Evolutionary conservation across 2,888 invertebrate genomes (phyloP), one percentile per base, ranked within the genome.

Genomic region (Idaea dimidiata): DNA sequence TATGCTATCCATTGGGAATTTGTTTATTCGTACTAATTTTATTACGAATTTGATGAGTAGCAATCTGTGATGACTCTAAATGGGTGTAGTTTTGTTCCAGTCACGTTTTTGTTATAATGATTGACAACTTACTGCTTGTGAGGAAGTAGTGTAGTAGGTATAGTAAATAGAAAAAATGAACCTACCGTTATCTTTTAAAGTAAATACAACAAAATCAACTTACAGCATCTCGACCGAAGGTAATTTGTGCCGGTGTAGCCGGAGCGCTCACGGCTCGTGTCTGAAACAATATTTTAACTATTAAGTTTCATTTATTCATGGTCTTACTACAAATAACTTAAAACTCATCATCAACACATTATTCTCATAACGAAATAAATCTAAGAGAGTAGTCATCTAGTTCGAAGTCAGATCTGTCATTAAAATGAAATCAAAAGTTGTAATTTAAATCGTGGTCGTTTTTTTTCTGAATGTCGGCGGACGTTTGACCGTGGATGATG

Each of bases 231-330:
- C 89, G 85, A 56, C 78, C 74, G 73, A 85, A 87, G 58, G 82
- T 77, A 4, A 82, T 74, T 54, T 84, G 76, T n/a, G 85, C 88
- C 17, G 92, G 90, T 57, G 91, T 87, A 63, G 88, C 87, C 14
- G 93, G 93, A 54, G 93, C 92, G 76, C 93, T 93, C 66, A 91
- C 87, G 64, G 93, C 88, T 78, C 94, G 88, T 65, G 86, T 83
- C 93, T 93, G 82, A 56, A 56, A 56, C 56, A 56, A 56, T 69
- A 67, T 62, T 66, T 43, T 66, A 43, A 54, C 33, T 54, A 59
- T 54, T n/a, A 43, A 6, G 10, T 43, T 43, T 43, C 10, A 14
- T 43, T 43, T 7, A 14, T 43, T 43, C 14, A 7, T 14, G 14
- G 14, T 62, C 56, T 56, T 54, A 65, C 59, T 62, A 63, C 65